Evolutionary conservation across 2,888 invertebrate genomes (phyloP).

Genomic region (Mechanitis messenoides): DNA sequence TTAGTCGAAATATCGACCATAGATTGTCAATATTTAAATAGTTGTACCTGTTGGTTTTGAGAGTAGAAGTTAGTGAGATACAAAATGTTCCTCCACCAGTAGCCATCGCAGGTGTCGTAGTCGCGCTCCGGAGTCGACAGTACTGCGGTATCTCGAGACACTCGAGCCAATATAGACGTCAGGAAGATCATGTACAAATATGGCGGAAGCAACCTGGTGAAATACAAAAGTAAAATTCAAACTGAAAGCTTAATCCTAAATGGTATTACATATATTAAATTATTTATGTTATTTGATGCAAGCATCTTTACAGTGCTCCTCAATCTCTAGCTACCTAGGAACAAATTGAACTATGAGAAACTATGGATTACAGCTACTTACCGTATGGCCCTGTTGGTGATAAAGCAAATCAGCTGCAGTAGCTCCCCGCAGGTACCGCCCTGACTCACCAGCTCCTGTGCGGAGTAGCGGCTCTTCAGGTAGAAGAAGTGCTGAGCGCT

Average conservation of each 20-base stretch:
- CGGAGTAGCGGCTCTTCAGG: conserved; percentile 65
- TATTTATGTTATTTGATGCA: no score
- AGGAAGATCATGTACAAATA: conserved; percentile 76
- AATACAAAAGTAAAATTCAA: background rate
- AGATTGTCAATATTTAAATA: background rate
- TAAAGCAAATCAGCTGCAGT: conserved; percentile 70
- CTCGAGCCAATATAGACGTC: conserved; percentile 59
- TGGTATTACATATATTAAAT: no score
- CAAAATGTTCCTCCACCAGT: conserved; percentile 81
- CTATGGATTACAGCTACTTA: conserved; percentile 32
- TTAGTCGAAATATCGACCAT: no score
- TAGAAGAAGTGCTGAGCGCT: conserved; percentile 79
- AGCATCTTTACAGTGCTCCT: no score
- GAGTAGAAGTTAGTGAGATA: conserved; percentile 79
- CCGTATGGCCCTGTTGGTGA: conserved; percentile 77
- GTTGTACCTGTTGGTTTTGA: conserved; percentile 74
- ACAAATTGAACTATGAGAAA: no score
- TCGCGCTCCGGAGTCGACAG: conserved; percentile 75
- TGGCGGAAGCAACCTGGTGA: conserved; percentile 76
- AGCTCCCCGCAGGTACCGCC: conserved; percentile 65
- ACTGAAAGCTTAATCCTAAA: no score
- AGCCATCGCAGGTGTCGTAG: conserved; percentile 72
- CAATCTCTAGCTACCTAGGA: no score
- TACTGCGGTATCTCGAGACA: conserved; percentile 38
- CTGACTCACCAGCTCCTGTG: conserved; percentile 64